Percentiles rank a stretch among this genome's conserved stretches.
These are phyloP conservation scores for Ephialtes manifestator DNA, from an alignment of 2,888 invertebrate genomes.

Conservation along the genomic window DNA sequence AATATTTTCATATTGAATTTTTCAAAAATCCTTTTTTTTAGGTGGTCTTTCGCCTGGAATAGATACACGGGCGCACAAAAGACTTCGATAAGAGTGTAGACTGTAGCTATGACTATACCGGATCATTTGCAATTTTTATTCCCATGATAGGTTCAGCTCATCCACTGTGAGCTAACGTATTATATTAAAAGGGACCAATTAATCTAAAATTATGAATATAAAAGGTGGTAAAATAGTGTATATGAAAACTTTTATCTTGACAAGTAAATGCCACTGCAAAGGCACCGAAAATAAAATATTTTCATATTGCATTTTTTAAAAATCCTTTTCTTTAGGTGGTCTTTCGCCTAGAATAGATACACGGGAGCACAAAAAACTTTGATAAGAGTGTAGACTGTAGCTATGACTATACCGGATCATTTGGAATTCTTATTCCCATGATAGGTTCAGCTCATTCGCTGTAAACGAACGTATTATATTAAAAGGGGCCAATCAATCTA, in stretches of 20 bases:
- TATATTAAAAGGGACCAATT: neutral
- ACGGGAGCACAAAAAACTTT: neutral
- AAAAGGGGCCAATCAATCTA: too few species aligned
- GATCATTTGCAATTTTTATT: neutral
- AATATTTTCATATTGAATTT: too few species aligned
- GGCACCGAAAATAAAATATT: too few species aligned
- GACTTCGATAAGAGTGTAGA: neutral
- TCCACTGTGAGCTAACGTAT: neutral
- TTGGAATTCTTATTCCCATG: neutral
- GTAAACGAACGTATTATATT: neutral
- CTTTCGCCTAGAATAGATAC: slow-evolving; percentile 22
- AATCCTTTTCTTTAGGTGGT: slow-evolving; percentile 74
- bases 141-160: neutral
- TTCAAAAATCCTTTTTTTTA: too few species aligned
- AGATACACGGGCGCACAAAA: neutral
- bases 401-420: neutral
- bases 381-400: neutral
- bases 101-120: neutral
- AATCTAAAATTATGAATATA: too few species aligned
- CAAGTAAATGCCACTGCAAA: too few species aligned
- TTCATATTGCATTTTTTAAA: too few species aligned
- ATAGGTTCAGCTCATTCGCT: neutral
- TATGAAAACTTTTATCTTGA: too few species aligned
- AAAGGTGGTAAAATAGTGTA: too few species aligned
- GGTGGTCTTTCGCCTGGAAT: slow-evolving; percentile 71